Conservation (phyloP, 2,113 vertebrate genomes). For the Nothoprocta pentlandii region DNA sequence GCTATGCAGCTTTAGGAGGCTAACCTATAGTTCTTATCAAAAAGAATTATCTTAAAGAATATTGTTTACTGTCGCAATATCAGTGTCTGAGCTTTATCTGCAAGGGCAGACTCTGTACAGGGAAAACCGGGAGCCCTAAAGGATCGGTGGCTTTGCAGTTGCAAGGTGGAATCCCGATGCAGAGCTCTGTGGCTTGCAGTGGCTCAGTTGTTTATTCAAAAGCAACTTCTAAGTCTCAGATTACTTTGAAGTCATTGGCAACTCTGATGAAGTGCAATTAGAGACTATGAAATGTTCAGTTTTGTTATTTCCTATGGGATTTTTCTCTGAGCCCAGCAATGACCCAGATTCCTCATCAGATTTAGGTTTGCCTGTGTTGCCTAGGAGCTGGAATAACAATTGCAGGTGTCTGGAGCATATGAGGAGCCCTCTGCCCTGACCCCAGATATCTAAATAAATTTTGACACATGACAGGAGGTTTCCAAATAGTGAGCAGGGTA, state of each 20-base stretch:
- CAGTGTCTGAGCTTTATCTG: not conserved
- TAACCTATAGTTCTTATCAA: not conserved
- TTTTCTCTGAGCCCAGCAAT: not conserved
- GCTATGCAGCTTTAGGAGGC: not conserved
- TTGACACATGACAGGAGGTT: not conserved
- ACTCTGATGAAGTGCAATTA: not conserved
- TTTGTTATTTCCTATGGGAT: not conserved
- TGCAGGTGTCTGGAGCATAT: not conserved
- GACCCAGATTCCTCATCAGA: constrained; percentile 56
- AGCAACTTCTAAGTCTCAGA: not conserved
- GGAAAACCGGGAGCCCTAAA: not conserved
- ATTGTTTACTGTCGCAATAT: not conserved
- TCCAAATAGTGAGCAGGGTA: not conserved
- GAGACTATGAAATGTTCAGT: constrained; percentile 12
- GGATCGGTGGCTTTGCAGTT: not conserved
- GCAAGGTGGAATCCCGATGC: not conserved
- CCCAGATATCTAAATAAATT: not conserved
- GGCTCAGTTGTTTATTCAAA: constrained; percentile 13
- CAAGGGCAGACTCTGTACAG: not conserved
- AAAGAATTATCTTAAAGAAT: not conserved
- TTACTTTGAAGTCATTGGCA: constrained; percentile 34
- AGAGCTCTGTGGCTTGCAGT: not conserved
- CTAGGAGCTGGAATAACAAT: not conserved
- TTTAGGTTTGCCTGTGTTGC: constrained; percentile 8
- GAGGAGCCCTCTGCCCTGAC: not conserved